A percentile compares a stretch with the other conserved stretches of the same genome.
phyloP scores from a whole-genome alignment of 2,797 vertebrate species.

The Spinus olivaceus region DNA sequence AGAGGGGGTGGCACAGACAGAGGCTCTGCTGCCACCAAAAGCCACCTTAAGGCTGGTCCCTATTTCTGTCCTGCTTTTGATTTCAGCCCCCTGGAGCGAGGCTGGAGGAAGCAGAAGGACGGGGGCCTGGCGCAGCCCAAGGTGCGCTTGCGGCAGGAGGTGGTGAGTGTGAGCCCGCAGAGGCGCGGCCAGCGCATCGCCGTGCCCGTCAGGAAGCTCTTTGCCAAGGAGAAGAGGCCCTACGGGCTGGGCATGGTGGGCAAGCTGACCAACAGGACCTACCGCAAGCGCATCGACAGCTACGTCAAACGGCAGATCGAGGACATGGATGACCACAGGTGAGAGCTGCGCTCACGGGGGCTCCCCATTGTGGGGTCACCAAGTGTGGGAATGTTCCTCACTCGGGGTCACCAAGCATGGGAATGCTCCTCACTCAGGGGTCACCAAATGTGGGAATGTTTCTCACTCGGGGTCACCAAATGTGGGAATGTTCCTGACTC shows the following conservation, averaged over 20 bases:
- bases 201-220: constrained; percentile 90
- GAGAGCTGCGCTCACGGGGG: rapidly evolving
- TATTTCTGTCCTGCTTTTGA: background rate
- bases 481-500: too few species aligned
- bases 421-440: too few species aligned
- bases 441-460: too few species aligned
- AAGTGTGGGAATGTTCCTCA: too few species aligned
- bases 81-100: constrained; percentile 87
- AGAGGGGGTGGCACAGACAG: background rate
- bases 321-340: constrained; percentile 98
- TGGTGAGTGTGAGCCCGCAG: constrained; percentile 82
- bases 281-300: constrained; percentile 95
- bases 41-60: background rate
- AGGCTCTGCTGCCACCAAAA: background rate
- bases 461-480: too few species aligned
- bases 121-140: constrained; percentile 81
- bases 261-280: constrained; percentile 92
- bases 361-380: background rate
- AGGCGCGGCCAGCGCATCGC: constrained; percentile 89
- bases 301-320: constrained; percentile 94
- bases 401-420: too few species aligned
- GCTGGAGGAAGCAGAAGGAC: constrained; percentile 91
- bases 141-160: constrained; percentile 90
- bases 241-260: constrained; percentile 97
- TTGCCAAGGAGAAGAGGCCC: constrained; percentile 91